Conservation (phyloP, 2,113 vertebrate genomes). For the Myodes glareolus region DNA sequence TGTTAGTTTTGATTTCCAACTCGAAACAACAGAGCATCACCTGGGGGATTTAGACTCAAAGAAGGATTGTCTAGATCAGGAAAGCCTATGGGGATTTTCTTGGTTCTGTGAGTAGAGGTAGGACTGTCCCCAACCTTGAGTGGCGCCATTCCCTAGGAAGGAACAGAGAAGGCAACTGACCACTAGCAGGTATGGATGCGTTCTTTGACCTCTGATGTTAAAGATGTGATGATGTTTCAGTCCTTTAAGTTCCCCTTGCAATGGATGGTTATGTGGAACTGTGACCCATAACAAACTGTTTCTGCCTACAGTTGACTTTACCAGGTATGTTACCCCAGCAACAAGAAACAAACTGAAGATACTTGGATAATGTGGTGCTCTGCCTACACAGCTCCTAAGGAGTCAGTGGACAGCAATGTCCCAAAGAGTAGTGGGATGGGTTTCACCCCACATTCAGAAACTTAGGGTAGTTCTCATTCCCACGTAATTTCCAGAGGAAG, state of each 20-base stretch:
- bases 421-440: not conserved
- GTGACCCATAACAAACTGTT: not conserved
- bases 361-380: not conserved
- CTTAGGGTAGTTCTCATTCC: not conserved
- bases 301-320: not conserved
- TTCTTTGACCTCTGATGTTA: not conserved
- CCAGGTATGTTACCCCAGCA: not conserved
- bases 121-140: not conserved
- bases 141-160: not conserved
- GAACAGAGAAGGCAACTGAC: not conserved
- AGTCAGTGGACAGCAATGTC: not conserved
- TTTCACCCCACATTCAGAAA: not conserved
- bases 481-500: not conserved
- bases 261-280: not conserved
- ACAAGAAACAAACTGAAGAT: not conserved
- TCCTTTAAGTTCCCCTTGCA: not conserved
- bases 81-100: not conserved
- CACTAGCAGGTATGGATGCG: too few relatives aligned
- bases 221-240: not conserved
- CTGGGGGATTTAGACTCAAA: too few relatives aligned
- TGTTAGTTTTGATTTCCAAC: not conserved
- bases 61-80: not conserved
- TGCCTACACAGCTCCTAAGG: not conserved
- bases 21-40: too few relatives aligned
- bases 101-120: not conserved